Conservation (phyloP, 2,113 vertebrate genomes). For the Microcebus murinus region DNA sequence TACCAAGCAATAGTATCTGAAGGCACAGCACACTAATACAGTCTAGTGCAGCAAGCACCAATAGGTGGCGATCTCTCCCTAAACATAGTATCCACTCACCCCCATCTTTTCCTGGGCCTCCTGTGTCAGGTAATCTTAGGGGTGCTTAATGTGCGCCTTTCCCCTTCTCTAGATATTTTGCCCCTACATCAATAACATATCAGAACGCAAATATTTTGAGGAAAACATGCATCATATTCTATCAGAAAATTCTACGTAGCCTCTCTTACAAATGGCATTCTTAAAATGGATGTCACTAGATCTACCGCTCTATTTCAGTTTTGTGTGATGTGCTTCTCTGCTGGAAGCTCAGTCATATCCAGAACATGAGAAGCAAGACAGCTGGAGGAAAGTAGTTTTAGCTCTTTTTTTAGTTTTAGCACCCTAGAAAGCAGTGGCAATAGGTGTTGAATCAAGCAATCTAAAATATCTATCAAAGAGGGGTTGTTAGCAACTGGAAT, state of each 20-base stretch:
- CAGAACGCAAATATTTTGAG: background rate
- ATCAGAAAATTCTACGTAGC: background rate
- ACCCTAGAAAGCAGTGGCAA: background rate
- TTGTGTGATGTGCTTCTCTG: background rate
- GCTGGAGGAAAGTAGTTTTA: background rate
- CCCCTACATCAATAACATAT: background rate
- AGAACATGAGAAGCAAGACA: background rate
- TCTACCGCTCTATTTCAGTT: background rate
- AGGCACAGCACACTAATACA: background rate
- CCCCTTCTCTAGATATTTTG: background rate
- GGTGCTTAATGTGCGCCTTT: background rate
- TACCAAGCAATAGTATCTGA: background rate
- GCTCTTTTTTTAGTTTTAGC: background rate
- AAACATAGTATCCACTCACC: background rate
- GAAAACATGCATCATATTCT: background rate
- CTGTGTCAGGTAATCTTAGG: background rate
- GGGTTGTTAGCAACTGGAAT: background rate
- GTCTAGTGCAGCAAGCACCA: background rate
- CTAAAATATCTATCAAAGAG: background rate
- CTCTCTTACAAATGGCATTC: background rate
- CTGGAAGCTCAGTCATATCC: background rate
- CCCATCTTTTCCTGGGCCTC: background rate
- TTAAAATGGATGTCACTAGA: background rate
- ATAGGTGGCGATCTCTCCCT: background rate
- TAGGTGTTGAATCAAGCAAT: background rate